A percentile compares a stretch with the other conserved stretches of the same genome.
phyloP scores from a whole-genome alignment of 2,113 vertebrate genomes.

The Ictidomys tridecemlineatus region DNA sequence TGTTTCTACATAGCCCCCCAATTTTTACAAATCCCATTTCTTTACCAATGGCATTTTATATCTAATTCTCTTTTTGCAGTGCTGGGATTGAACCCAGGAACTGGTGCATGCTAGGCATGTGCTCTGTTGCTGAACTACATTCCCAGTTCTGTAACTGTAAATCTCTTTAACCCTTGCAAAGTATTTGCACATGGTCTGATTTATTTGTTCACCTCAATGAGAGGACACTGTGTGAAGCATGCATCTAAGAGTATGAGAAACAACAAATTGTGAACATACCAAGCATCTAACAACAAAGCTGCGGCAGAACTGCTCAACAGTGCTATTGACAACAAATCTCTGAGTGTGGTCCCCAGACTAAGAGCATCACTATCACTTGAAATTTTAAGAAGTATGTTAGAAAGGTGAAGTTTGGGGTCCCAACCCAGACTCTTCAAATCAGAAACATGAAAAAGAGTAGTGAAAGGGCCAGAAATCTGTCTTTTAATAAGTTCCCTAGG shows the following conservation, averaged over 20 bases:
- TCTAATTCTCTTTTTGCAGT: neutral
- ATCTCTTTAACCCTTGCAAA: constrained; percentile 37
- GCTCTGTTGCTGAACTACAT: neutral
- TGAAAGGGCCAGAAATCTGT: neutral
- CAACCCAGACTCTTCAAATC: neutral
- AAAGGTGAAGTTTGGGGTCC: neutral
- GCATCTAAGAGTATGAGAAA: neutral
- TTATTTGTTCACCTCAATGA: neutral
- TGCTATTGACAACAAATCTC: neutral
- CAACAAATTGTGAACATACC: fast-evolving
- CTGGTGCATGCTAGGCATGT: neutral
- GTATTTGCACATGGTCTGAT: neutral
- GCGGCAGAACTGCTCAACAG: neutral
- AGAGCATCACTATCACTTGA: neutral
- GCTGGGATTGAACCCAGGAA: neutral
- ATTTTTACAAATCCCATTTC: neutral
- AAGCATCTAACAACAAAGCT: neutral
- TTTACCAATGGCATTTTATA: neutral
- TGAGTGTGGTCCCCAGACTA: neutral
- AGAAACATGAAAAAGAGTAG: neutral
- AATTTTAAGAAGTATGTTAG: neutral
- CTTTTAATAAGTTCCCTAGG: neutral
- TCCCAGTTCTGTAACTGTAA: neutral
- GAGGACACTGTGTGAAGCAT: neutral
- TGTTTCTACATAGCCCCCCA: neutral